Percentiles rank a stretch among this genome's conserved stretches.
These are phyloP conservation scores for Chrysopa pallens DNA, from an alignment of 1,140 invertebrate genomes.

Conservation along the genomic window DNA sequence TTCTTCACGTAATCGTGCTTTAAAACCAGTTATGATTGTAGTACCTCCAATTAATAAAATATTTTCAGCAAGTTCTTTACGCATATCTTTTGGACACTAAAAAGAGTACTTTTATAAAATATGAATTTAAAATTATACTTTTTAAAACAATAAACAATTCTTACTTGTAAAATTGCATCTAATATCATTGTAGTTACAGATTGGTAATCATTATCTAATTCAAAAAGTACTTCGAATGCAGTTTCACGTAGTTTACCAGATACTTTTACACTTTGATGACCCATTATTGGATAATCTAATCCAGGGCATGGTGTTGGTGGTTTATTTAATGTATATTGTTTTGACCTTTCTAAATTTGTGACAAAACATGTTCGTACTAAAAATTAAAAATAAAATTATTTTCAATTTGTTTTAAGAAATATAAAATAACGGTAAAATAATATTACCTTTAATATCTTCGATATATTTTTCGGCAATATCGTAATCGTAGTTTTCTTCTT, in stretches of 20 bases:
- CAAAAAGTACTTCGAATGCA: constrained; percentile 67
- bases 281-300: constrained; percentile 54
- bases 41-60: constrained; percentile 75
- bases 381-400: constrained; percentile 4
- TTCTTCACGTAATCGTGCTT: constrained; percentile 53
- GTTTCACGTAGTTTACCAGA: constrained; percentile 56
- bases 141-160: constrained; percentile 3
- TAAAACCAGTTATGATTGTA: constrained; percentile 60
- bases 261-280: constrained; percentile 37
- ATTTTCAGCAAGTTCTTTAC: constrained; percentile 55
- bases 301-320: constrained; percentile 29
- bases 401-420: constrained; percentile 1
- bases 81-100: constrained; percentile 58
- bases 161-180: constrained; percentile 57
- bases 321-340: constrained; percentile 29
- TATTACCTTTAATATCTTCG: constrained; percentile 45
- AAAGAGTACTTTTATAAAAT: constrained; percentile 11
- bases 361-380: constrained; percentile 63
- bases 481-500: constrained; percentile 21
- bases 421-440: constrained; percentile 3
- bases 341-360: constrained; percentile 48
- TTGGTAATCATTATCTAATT: constrained; percentile 66
- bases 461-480: constrained; percentile 32
- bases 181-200: constrained; percentile 70
- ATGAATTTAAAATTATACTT: too few species aligned